Evolutionary conservation across 1,140 invertebrate species (phyloP).

Genomic region (Drosophila orena): DNA sequence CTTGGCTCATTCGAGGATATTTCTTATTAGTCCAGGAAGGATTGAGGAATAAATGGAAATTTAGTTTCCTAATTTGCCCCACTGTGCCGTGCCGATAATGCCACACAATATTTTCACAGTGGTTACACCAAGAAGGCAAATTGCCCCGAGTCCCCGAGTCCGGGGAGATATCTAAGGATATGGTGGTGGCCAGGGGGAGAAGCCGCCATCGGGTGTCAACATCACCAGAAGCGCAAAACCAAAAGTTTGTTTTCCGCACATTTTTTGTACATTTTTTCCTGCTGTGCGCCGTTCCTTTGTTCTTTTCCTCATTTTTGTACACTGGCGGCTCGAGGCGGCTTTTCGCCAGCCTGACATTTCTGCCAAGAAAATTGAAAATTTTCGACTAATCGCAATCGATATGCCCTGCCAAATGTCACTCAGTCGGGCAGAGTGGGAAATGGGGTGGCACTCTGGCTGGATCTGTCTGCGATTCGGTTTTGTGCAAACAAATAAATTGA

Average conservation of each 20-base stretch:
- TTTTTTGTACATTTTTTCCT: slow-evolving; percentile 33
- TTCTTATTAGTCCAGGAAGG: background rate
- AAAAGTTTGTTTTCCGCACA: slow-evolving; percentile 56
- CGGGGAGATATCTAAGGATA: slow-evolving; percentile 5
- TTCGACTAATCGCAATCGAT: slow-evolving; percentile 82
- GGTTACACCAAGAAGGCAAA: slow-evolving; percentile 69
- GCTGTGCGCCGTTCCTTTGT: slow-evolving; percentile 42
- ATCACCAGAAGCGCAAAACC: slow-evolving; percentile 54
- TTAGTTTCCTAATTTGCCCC: background rate
- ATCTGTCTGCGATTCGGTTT: slow-evolving; percentile 48
- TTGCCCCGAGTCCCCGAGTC: slow-evolving; percentile 6
- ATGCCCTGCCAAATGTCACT: slow-evolving; percentile 81
- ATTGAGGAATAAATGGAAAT: no score
- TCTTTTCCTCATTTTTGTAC: slow-evolving; percentile 35
- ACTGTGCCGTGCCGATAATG: slow-evolving; percentile 66
- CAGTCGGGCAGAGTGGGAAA: slow-evolving; percentile 16
- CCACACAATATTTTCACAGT: slow-evolving; percentile 73
- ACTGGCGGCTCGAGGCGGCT: slow-evolving; percentile 41
- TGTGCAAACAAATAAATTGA: slow-evolving; percentile 82
- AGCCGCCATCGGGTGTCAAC: slow-evolving; percentile 74
- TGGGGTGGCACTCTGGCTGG: slow-evolving; percentile 10
- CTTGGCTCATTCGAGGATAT: no score
- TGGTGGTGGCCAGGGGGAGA: slow-evolving; percentile 8
- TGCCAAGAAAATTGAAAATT: slow-evolving; percentile 76
- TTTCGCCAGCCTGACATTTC: slow-evolving; percentile 55